Evolutionary conservation across 2,888 invertebrate species (phyloP), one percentile per base, ranked within the genome.

Genomic region (Metalampra italica): DNA sequence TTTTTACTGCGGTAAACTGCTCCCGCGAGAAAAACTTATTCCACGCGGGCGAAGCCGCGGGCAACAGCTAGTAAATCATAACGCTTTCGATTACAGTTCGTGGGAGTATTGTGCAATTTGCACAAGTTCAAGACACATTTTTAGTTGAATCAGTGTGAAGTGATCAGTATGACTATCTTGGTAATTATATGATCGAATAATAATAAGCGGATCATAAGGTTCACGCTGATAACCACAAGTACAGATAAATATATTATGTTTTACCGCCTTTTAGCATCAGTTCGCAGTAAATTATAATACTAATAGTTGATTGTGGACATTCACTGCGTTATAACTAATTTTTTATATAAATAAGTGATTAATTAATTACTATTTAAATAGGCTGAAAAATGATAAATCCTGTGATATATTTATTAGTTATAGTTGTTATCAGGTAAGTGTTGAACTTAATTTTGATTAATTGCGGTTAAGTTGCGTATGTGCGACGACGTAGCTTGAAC

Each of bases 181-280:
- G n/a, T n/a, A n/a, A n/a, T n/a, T n/a, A n/a, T n/a, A n/a, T n/a
- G n/a, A n/a, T n/a, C n/a, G n/a, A n/a, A n/a, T n/a, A n/a, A n/a
- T n/a, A 52, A 53, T 52, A 34, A 7, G 8, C 3, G 71, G 82
- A 75, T 82, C 81, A 78, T 52, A 59, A 45, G 71, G 82, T 80
- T 82, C 82, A 82, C 62, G 59, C 50, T 62, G 81, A 79, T 82
- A 79, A 60, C 54, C 54, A 53, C 36, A 3, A 36, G 7, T 11
- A 39, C 53, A 49, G 15, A 44, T 44, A 44, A 44, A 32, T 12
- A 5, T 12, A 11, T 30, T 29, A 9, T 29, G 9, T 14, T 29
- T 32, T 9, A 32, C 14, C 12, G 14, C 8, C 12, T 15, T 29
- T 42, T 29, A 12, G 29, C 41, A 44, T 7, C 13, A 44, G 44